Evolutionary conservation across 2,113 vertebrate genomes (phyloP), one percentile per base, ranked within the genome.

Genomic region (Spea bombifrons): DNA sequence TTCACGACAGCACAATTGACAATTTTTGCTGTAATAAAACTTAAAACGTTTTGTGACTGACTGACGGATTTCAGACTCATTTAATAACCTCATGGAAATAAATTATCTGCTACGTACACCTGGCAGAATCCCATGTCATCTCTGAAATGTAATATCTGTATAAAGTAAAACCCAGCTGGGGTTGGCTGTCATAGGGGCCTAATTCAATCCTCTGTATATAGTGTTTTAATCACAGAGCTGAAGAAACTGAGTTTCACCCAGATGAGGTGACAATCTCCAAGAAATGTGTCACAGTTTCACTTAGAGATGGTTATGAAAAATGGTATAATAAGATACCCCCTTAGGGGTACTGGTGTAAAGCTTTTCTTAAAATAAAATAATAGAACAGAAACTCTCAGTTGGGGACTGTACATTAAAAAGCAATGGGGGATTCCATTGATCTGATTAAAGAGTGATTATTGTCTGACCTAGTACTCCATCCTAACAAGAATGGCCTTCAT

Each of bases 101-200:
- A 10, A 73, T 67, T 43, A 73, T 5, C 77, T 80, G 50, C 63
- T 71, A 73, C 65, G n/a, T 48, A 67, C 16, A 67, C 3, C 44
- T 73, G n/a, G 44, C 70, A 67, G 48, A 71, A 45, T 66, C 50
- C 48, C 49, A 46, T 67, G 64, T 73, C 52, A 73, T 49, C 43
- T 10, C 45, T 59, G 10, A 80, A 43, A 80, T 67, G 50, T 49
- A 73, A 73, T 72, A 52, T 73, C 50, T 53, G 7, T 10, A 53
- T 10, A 53, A 53, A 8, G 50, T 53, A 53, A 10, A 59, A 52
- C 43, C 45, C 44, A 67, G 30, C 44, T 10, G 10, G 43, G 71
- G 45, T 44, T 10, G 44, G 63, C 69, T 66, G 64, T 57, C 63
- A 44, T 57, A 7, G 16, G 44, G 5, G 71, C 44, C 44, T 59